These are phyloP conservation scores for Deladenus siricidicola DNA, from an alignment of 2,888 invertebrate genomes.

Conservation along the genomic window DNA sequence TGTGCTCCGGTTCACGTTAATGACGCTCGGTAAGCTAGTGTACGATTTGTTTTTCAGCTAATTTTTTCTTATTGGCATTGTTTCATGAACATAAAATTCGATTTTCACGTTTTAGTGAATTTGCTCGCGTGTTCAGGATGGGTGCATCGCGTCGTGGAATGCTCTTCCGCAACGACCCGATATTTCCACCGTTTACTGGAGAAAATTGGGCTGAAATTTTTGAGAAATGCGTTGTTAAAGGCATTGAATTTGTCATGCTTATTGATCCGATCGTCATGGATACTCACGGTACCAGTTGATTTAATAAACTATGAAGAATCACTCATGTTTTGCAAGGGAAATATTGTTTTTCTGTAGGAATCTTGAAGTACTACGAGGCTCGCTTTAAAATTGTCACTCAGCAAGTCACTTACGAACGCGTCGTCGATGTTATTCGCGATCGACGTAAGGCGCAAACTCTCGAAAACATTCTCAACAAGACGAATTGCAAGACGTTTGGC, in stretches of 20 bases:
- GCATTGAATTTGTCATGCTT: slow-evolving; percentile 16
- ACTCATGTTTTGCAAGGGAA: not conserved
- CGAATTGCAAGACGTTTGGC: slow-evolving; percentile 22
- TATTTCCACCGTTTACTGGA: slow-evolving; percentile 4
- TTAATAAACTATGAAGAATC: no score
- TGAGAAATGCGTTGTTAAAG: slow-evolving; percentile 2
- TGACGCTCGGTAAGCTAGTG: no score
- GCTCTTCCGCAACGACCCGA: not conserved
- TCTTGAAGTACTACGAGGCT: slow-evolving; percentile 24
- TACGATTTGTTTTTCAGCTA: no score
- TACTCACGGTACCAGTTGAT: not conserved
- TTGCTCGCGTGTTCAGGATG: not conserved
- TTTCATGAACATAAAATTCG: not conserved
- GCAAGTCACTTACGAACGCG: slow-evolving; percentile 11
- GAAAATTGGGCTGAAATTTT: slow-evolving; percentile 10
- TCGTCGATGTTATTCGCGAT: slow-evolving; percentile 5
- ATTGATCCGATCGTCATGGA: not conserved
- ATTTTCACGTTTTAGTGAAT: slow-evolving; percentile 2
- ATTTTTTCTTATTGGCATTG: no score
- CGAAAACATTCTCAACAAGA: slow-evolving; percentile 23
- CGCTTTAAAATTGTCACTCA: slow-evolving; percentile 20
- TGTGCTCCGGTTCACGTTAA: no score
- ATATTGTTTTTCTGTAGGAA: not conserved
- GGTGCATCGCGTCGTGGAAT: not conserved
- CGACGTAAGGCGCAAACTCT: slow-evolving; percentile 7